Evolutionary conservation across 2,797 vertebrate genomes (phyloP).

Genomic region (Hoplostethus mediterraneus): DNA sequence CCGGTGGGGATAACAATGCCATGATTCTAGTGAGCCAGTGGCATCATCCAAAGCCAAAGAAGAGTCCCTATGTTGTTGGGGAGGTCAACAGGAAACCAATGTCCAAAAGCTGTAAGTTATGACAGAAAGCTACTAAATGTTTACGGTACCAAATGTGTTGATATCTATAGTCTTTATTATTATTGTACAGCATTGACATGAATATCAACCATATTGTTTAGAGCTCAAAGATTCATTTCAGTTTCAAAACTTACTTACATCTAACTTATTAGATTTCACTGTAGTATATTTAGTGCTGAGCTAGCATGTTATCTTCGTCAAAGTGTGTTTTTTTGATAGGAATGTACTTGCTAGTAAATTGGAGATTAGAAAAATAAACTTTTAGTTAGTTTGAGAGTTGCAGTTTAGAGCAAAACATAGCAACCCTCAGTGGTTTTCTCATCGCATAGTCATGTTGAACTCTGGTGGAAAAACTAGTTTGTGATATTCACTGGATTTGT

Average conservation of each 20-base stretch:
- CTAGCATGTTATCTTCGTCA: constrained; percentile 9
- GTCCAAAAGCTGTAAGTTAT: constrained; percentile 13
- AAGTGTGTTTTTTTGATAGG: constrained; percentile 7
- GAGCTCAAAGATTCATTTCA: background rate
- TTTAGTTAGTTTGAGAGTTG: constrained; percentile 1
- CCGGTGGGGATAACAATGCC: no score
- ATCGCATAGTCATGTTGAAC: background rate
- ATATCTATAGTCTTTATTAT: no score
- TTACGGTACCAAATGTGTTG: no score
- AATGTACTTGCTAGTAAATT: background rate
- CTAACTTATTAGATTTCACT: no score
- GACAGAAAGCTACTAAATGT: constrained; percentile 22
- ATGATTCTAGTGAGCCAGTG: constrained; percentile 17
- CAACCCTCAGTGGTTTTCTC: background rate
- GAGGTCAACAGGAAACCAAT: background rate
- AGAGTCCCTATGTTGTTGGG: constrained; percentile 6
- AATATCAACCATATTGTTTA: background rate
- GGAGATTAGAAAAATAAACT: constrained; percentile 1
- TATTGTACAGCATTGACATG: background rate
- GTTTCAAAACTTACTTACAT: background rate
- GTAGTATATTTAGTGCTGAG: background rate
- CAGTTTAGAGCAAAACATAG: background rate
- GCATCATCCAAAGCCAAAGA: constrained; percentile 26
- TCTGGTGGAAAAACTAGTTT: constrained; percentile 18
- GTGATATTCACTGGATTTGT: constrained; percentile 43